Base-by-base conservation (phyloP, 2,888 invertebrate genomes). In the Corbicula japonica region DNA sequence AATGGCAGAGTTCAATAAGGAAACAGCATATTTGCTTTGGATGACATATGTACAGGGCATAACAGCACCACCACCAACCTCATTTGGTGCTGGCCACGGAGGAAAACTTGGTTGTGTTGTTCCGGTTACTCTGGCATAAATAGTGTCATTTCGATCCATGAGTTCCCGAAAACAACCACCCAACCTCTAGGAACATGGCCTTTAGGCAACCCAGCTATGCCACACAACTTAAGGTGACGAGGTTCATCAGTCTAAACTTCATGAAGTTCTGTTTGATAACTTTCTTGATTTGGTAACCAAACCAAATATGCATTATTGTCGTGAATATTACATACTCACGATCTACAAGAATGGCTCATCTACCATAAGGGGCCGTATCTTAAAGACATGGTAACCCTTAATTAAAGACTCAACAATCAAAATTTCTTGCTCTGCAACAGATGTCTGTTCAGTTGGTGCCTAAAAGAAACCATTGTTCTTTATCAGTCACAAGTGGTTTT, bases 251-350 rank as follows among this genome's bases (percentile, higher is more conserved):
- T 72, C 12, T 60, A 26, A 6, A 50, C 30, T 18, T 61, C 65
- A 34, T 65, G 56, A 18, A 50, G 8, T 15, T n/a, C 12, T n/a
- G 38, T 10, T 4, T 12, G 2, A 38, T 54, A 56, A 18, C 2
- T 18, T 4, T 54, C n/a, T 10, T 52, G 18, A 0, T 32, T 44
- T 28, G 77, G 72, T 10, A 73, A 21, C 73, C 71, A 73, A 4
- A 77, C 68, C 6, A 77, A 34, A 68, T 65, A 68, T 23, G 72
- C 77, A 68, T 50, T 21, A 10, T 12, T 38, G 38, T 77, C 77
- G 34, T 60, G 44, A 12, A 73, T 60, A 48, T 73, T 77, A n/a
- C 35, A 44, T 71, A 52, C 28, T 71, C 71, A n/a, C 18, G 1
- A 34, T 71, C 71, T 10, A 71, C 54, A 38, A 46, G 21, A 54